These are phyloP conservation scores for Junonia oenone DNA, from an alignment of 2,888 invertebrate species.

Conservation along the genomic window DNA sequence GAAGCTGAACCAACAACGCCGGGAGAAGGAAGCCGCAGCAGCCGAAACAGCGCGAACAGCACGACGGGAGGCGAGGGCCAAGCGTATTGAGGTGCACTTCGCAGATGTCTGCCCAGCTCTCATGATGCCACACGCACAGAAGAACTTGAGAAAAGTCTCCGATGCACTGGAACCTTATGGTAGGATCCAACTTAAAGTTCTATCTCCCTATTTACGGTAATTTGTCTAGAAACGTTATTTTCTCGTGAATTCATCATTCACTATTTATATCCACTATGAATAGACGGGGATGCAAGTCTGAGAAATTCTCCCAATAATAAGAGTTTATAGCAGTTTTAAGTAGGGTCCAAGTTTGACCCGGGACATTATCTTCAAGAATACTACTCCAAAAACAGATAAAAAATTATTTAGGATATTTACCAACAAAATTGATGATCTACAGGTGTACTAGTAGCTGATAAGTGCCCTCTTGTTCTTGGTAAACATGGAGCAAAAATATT, in stretches of 20 bases:
- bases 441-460: slow-evolving; percentile 68
- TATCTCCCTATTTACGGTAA: not conserved
- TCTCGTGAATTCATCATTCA: too few relatives aligned
- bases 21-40: slow-evolving; percentile 55
- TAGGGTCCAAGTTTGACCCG: too few relatives aligned
- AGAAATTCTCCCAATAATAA: too few relatives aligned
- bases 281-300: too few relatives aligned
- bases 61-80: slow-evolving; percentile 70
- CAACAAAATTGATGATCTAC: slow-evolving; percentile 14
- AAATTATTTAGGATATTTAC: too few relatives aligned
- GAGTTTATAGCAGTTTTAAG: too few relatives aligned
- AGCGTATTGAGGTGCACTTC: slow-evolving; percentile 71
- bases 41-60: slow-evolving; percentile 66
- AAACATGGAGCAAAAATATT: slow-evolving; percentile 52
- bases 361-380: too few relatives aligned
- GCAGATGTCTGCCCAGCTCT: slow-evolving; percentile 70
- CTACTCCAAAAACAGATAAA: too few relatives aligned
- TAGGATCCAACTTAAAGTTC: slow-evolving; percentile 29
- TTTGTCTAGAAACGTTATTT: too few relatives aligned
- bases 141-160: slow-evolving; percentile 57
- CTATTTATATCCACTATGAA: too few relatives aligned
- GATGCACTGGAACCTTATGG: slow-evolving; percentile 61
- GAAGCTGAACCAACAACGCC: slow-evolving; percentile 46
- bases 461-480: slow-evolving; percentile 60
- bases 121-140: slow-evolving; percentile 75